phyloP scores from a whole-genome alignment of 92 coral and sea anemone genomes.

The Bergia sp. region DNA sequence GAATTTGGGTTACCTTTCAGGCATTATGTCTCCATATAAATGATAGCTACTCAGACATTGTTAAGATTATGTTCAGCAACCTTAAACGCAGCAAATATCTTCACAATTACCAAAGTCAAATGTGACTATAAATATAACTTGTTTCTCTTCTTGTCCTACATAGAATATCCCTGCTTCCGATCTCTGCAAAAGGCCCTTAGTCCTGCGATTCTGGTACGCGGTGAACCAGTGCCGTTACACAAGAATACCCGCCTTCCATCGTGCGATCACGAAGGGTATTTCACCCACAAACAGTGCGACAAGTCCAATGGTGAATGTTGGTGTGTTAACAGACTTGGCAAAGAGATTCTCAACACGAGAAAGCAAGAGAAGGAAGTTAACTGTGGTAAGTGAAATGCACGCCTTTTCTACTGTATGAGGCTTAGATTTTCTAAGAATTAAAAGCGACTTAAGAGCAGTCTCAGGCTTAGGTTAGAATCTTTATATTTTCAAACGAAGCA shows the following conservation, averaged over 20 bases:
- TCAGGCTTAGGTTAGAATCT: not conserved
- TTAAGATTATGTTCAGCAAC: not conserved
- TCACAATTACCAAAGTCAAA: not conserved
- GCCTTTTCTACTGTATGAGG: not conserved
- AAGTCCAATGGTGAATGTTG: slow-evolving; percentile 28
- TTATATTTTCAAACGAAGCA: too few relatives aligned
- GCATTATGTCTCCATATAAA: too few relatives aligned
- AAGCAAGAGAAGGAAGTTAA: not conserved
- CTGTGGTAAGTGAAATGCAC: slow-evolving; percentile 5
- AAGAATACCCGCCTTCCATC: not conserved
- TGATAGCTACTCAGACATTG: not conserved
- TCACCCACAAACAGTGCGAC: slow-evolving; percentile 31
- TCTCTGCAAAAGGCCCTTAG: not conserved
- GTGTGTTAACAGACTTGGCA: slow-evolving; percentile 16
- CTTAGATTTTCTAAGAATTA: slow-evolving; percentile 29
- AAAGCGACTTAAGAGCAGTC: slow-evolving; percentile 19
- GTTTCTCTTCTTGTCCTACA: not conserved
- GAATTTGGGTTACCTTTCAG: too few relatives aligned
- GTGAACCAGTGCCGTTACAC: slow-evolving; percentile 21
- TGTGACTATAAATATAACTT: too few relatives aligned
- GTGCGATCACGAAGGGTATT: slow-evolving; percentile 13
- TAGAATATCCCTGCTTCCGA: slow-evolving; percentile 34
- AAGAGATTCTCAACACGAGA: slow-evolving; percentile 27
- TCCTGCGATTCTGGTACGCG: slow-evolving; percentile 17
- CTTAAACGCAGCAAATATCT: not conserved